Evolutionary conservation across 2,888 invertebrate species (phyloP), one percentile per base, ranked within the genome.

Genomic region (Romanomermis culicivorax): DNA sequence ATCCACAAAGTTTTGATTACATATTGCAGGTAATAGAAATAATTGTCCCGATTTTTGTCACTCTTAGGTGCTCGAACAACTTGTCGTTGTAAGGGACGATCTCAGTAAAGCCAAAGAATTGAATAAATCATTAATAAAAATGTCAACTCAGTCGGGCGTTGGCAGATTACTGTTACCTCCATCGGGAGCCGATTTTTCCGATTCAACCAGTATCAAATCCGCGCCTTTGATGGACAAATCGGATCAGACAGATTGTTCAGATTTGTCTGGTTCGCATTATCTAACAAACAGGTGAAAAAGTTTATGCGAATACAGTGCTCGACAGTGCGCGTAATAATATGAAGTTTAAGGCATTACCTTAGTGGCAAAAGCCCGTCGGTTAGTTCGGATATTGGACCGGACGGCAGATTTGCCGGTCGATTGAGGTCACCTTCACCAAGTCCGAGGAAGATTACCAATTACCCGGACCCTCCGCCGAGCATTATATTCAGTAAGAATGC

Each of bases 391-490:
- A 11, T 11, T 23, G 45, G 45, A 45, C 4, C 11, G 17, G 45
- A 45, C 27, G 25, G 29, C 14, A 25, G 56, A 3, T 42, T 57
- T 14, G 56, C 53, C 14, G 54, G 54, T 4, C 50, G 56, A 24
- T 56, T 29, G 49, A 56, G 30, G 54, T 58, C 45, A 51, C 29
- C 58, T 57, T 54, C 54, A 24, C 58, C 58, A 7, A 54, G 53
- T 7, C 58, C 56, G 11, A 48, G 56, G 11, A 59, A 59, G 53
- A 52, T 59, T 25, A 59, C 60, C 30, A 55, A 61, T 2, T 64
- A 64, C 55, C 62, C 61, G 14, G 65, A 66, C 4, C 60, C 64
- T 26, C 64, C 65, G 20, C 64, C 65, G 2, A 61, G 56, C 53
- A 61, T 64, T 50, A 59, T 64, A 29, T 55, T 64, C 20, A 63